Evolutionary conservation across 2,113 vertebrate species (phyloP).

Genomic region (Rhinopomastus cyanomelas): DNA sequence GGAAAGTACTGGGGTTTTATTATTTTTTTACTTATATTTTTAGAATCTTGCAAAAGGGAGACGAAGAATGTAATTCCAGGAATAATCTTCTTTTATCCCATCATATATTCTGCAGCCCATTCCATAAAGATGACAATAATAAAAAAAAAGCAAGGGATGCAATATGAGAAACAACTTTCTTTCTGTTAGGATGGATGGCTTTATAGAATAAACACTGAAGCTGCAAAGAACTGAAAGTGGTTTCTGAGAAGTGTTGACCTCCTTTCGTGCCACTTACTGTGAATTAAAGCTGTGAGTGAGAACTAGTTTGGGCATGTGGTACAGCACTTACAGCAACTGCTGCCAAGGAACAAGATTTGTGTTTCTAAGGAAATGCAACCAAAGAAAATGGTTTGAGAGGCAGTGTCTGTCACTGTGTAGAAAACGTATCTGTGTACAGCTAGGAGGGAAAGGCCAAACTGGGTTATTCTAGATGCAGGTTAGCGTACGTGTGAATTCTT

Average conservation of each 20-base stretch:
- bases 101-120: constrained; percentile 21
- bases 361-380: constrained; percentile 85
- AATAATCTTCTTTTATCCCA: constrained; percentile 21
- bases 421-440: constrained; percentile 58
- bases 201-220: constrained; percentile 74
- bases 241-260: constrained; percentile 80
- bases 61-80: background rate
- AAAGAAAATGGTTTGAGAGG: constrained; percentile 78
- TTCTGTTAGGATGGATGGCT: constrained; percentile 50
- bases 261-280: constrained; percentile 84
- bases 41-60: background rate
- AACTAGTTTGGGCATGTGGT: constrained; percentile 84
- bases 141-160: constrained; percentile 39
- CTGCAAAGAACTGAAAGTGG: constrained; percentile 72
- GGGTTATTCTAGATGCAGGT: constrained; percentile 69
- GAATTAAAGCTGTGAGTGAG: constrained; percentile 83
- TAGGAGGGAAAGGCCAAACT: constrained; percentile 52
- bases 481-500: constrained; percentile 54
- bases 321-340: constrained; percentile 68
- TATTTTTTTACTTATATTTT: background rate
- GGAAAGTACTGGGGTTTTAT: background rate
- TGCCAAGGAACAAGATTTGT: constrained; percentile 84
- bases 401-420: constrained; percentile 72
- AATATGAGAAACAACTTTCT: constrained; percentile 56
- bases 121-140: constrained; percentile 57